Percentiles rank a stretch among this genome's conserved stretches.
Conservation (phyloP, 2,888 invertebrate genomes). For the Caradrina clavipalpis region DNA sequence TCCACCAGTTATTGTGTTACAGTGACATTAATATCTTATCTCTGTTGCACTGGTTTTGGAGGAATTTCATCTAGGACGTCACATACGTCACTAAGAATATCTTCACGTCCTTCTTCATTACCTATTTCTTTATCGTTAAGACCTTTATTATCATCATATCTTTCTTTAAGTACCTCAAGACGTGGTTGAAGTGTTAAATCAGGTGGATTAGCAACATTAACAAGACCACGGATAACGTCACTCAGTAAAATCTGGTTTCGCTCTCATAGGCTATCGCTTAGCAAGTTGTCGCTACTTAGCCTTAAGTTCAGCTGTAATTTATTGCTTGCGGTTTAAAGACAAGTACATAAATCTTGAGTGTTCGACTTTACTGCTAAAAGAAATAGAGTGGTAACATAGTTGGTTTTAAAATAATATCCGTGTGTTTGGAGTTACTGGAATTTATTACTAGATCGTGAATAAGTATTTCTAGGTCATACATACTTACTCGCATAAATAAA, state of each 20-base stretch:
- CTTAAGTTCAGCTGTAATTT: slow-evolving; percentile 59
- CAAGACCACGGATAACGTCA: slow-evolving; percentile 44
- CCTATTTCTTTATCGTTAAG: neutral
- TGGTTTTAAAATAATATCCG: slow-evolving; percentile 24
- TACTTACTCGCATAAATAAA: neutral
- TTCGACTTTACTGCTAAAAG: slow-evolving; percentile 37
- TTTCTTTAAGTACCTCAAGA: slow-evolving; percentile 10
- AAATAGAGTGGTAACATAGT: slow-evolving; percentile 41
- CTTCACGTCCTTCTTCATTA: neutral
- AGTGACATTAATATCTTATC: slow-evolving; percentile 64
- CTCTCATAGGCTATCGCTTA: slow-evolving; percentile 55
- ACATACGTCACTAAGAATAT: slow-evolving; percentile 4
- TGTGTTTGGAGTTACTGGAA: slow-evolving; percentile 2
- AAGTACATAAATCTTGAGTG: slow-evolving; percentile 55
- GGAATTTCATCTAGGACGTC: slow-evolving; percentile 25
- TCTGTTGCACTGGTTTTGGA: slow-evolving; percentile 46
- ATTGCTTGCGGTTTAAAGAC: slow-evolving; percentile 59
- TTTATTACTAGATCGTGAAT: neutral
- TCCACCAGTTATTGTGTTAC: slow-evolving; percentile 67
- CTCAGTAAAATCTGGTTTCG: slow-evolving; percentile 48
- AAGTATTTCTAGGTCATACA: neutral
- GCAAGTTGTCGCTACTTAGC: slow-evolving; percentile 62
- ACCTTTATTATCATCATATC: neutral
- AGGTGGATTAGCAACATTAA: slow-evolving; percentile 38
- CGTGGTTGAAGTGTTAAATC: slow-evolving; percentile 21